Base-by-base conservation (phyloP, 2,113 vertebrate genomes). In the Piprites chloris region DNA sequence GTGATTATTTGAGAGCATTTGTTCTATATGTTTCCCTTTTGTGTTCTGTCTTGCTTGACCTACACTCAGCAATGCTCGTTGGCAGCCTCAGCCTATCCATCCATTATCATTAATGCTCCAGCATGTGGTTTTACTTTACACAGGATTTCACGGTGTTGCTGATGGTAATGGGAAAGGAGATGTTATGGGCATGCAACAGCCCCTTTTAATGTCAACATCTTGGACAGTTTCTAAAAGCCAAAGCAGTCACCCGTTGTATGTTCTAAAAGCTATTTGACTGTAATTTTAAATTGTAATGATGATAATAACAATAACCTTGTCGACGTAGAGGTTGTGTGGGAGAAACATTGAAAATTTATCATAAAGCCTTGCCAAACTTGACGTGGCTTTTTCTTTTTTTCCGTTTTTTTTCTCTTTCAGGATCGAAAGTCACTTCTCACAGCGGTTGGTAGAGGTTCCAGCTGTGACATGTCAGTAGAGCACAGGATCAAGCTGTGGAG, bases 251-350 rank as follows among this genome's bases (percentile, higher is more conserved):
- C 63, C 37, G 0, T 66, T 86, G n/a, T 76, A 90, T 62, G 79
- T 91, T 94, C 85, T 87, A 52, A 93, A 87, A 90, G 87, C 61
- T 63, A 41, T 93, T 94, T 95, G 55, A 74, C 75, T 83, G 30
- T 72, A 74, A 87, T 72, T 52, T 91, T 78, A 65, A 91, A 68
- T 11, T 68, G 46, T 56, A 89, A 65, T 79, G 87, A 81, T 63
- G 86, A 62, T 41, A 61, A 87, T 49, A 89, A 75, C 62, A 69
- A 84, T 58, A 89, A 85, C 72, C 72, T 74, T 88, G 89, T 63
- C 74, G 55, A 59, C 65, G 71, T 87, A 85, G 74, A 84, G 77
- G 66, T 41, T 87, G 84, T 58, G 76, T 94, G 89, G 93, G 91
- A 95, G 93, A 89, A 93, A 68, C 56, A 59, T 4, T 89, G 81